These are phyloP conservation scores for Bungarus multicinctus DNA, from an alignment of 2,113 vertebrate genomes.

Conservation along the genomic window DNA sequence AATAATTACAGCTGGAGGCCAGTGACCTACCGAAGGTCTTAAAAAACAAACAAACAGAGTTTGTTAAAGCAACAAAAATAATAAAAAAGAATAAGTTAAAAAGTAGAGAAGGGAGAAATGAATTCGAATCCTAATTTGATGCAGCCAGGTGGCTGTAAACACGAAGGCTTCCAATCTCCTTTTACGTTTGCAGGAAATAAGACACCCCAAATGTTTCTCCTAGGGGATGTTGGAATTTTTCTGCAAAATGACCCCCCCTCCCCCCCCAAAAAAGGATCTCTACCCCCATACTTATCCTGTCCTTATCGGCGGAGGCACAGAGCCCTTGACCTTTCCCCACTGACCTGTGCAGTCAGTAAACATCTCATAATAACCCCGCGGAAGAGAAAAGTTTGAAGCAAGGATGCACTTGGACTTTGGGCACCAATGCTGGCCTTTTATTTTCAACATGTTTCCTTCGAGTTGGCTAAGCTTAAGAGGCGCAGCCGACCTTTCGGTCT, in stretches of 20 bases:
- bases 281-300: constrained; percentile 45
- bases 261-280: not conserved
- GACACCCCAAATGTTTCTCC: constrained; percentile 47
- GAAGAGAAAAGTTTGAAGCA: constrained; percentile 18
- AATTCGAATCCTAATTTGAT: constrained; percentile 27
- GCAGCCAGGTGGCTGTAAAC: constrained; percentile 43
- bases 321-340: constrained; percentile 58
- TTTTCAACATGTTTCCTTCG: not conserved
- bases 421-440: not conserved
- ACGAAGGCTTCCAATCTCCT: constrained; percentile 48
- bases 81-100: not conserved
- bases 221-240: constrained; percentile 57
- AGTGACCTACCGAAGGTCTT: constrained; percentile 40
- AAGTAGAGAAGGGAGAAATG: constrained; percentile 49
- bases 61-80: constrained; percentile 24
- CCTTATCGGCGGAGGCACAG: constrained; percentile 56
- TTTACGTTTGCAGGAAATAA: constrained; percentile 55
- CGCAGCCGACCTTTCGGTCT: not conserved
- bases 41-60: constrained; percentile 3
- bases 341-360: constrained; percentile 58
- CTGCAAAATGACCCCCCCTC: constrained; percentile 54
- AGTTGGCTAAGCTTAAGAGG: not conserved
- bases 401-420: not conserved
- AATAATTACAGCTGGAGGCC: constrained; percentile 35
- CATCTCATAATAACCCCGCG: constrained; percentile 46